Evolutionary conservation across 1,140 invertebrate genomes (phyloP), one percentile per base, ranked within the genome.

Genomic region (Araneus ventricosus): DNA sequence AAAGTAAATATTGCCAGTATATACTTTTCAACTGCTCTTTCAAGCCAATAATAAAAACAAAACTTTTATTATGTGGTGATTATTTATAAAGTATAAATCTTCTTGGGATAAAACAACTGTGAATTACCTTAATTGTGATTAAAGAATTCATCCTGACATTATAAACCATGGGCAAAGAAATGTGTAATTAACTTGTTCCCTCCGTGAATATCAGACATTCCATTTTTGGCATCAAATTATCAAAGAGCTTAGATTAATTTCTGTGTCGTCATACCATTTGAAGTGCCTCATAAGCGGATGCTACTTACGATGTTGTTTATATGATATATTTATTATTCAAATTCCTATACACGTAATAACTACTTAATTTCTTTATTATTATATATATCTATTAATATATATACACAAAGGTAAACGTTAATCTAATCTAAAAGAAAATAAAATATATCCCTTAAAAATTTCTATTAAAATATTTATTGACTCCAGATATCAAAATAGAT

Each of bases 291-390:
- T 3, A 37, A 34, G 70, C 70, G 70, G 70, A 75, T 75, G 30
- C 30, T 75, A 75, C 70, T 75, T 75, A 75, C 20, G 17, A 5
- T 20, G 34, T 30, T 67, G 63, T 67, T 67, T 34, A 75, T 34
- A n/a, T 34, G 8, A 75, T 75, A 17, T 75, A 75, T 75, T 75
- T 75, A 20, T 34, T 75, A 22, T 34, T 34, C 37, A 75, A 75
- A 34, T 75, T 75, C 22, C 70, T 34, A 22, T 75, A 75, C 20
- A 34, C 5, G 20, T 37, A 34, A 75, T 17, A 37, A 4, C 30
- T 75, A 75, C 70, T 75, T 75, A 75, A 75, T 75, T 75, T 75
- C 5, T 63, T 75, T 75, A 34, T 27, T 27, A 67, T 75, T 34
- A 75, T 75, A 75, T 20, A 34, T 75, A 34, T 27, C 34, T 75